Base-by-base conservation (phyloP, 1,140 invertebrate genomes). In the Triops longicaudatus region DNA sequence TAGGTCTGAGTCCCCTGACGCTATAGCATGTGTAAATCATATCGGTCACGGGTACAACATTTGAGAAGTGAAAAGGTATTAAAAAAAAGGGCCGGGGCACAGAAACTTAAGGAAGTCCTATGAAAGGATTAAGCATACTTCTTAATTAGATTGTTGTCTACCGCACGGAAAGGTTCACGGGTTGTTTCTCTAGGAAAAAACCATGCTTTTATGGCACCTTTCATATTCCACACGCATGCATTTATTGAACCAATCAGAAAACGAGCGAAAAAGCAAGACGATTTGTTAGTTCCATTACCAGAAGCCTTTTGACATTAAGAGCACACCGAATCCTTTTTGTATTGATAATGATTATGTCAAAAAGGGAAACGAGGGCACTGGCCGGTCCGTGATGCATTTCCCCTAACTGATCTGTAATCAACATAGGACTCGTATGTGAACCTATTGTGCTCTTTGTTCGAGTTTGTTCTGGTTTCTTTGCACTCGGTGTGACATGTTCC, bases 11-110 rank as follows among this genome's bases (percentile, higher is more conserved):
- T 63, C 50, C 43, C 50, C 50, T 22, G 22, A 22, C 50, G 14
- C 14, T 22, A 63, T 22, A n/a, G 50, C 50, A 63, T n/a, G 17
- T 63, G 50, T 63, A 63, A 63, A 63, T 63, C 50, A 63, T 22
- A 63, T 63, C 50, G 50, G 50, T 63, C 50, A 63, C 50, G 50
- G 50, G 50, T 63, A 63, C 50, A 63, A 22, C 14, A 63, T 63
- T 63, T 63, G 17, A n/a, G 3, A 1, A 63, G 22, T 22, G 50
- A 63, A 63, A 5, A 63, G 50, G 17, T 63, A 63, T 63, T n/a
- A 63, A 63, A 63, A 17, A 22, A 63, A 63, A 17, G 31, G 31
- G 31, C 31, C 50, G 22, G 22, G 50, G 50, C 4, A 44, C 14
- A 63, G 22, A 63, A 44, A n/a, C 50, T 10, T 22, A 63, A 63